These are phyloP conservation scores for Rhabdophis nuchalis DNA, from an alignment of 2,797 vertebrate genomes.

Conservation along the genomic window DNA sequence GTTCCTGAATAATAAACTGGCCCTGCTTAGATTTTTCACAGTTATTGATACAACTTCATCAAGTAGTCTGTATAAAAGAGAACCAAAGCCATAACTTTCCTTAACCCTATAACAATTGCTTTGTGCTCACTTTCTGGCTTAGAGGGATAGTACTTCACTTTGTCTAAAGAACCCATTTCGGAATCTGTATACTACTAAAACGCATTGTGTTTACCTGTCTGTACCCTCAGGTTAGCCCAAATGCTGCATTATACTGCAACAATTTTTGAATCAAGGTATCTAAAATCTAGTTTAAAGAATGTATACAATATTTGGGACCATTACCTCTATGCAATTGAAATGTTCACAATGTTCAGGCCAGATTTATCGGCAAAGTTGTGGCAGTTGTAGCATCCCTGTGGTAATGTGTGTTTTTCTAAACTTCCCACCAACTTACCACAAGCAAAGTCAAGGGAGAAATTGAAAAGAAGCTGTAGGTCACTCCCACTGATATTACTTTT, in stretches of 20 bases:
- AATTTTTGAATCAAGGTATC: background rate
- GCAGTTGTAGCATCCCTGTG: background rate
- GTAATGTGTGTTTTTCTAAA: background rate
- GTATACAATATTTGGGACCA: background rate
- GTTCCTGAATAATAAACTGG: background rate
- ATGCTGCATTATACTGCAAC: background rate
- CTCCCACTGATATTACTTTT: background rate
- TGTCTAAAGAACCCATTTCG: background rate
- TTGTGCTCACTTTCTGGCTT: background rate
- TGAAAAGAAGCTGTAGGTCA: background rate
- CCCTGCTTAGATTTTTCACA: background rate
- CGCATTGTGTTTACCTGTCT: background rate
- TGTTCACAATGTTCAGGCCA: background rate
- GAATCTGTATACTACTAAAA: background rate
- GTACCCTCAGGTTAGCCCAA: background rate
- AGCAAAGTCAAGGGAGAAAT: background rate
- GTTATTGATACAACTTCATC: background rate
- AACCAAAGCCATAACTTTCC: background rate
- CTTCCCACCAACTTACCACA: background rate
- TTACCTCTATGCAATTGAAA: background rate
- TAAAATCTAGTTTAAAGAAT: background rate
- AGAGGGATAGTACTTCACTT: background rate
- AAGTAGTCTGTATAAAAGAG: background rate
- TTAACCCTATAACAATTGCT: background rate
- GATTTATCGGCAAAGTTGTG: background rate